These are phyloP conservation scores for Xenopus tropicalis DNA, from an alignment of 2,113 vertebrate species.

Conservation along the genomic window DNA sequence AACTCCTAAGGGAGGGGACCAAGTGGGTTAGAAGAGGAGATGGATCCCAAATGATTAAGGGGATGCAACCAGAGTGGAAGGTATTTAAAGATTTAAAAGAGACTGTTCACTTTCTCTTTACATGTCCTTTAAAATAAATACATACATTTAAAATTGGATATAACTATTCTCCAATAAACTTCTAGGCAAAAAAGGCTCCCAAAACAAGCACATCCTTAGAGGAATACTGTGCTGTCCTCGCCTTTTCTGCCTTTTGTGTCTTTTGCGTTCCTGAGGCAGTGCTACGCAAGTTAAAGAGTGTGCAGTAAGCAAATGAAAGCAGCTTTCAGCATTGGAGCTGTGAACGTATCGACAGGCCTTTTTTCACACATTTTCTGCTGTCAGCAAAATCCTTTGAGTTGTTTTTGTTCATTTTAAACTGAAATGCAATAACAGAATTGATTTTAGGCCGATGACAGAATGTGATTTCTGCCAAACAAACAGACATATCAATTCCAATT, in stretches of 20 bases:
- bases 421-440: conserved; percentile 32
- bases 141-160: no score
- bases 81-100: no score
- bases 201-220: no score
- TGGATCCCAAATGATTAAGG: no score
- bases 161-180: no score
- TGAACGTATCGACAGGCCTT: conserved; percentile 33
- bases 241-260: conserved; percentile 12
- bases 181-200: no score
- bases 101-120: no score
- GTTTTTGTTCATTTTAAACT: conserved; percentile 43
- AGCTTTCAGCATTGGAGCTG: conserved; percentile 20
- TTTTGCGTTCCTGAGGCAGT: conserved; percentile 1
- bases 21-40: no score
- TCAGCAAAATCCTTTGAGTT: conserved; percentile 35
- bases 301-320: conserved; percentile 19
- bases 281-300: conserved; percentile 10
- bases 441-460: conserved; percentile 40
- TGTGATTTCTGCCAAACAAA: conserved; percentile 37
- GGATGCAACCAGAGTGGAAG: no score
- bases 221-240: no score
- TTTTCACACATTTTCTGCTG: conserved; percentile 43
- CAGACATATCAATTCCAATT: conserved; percentile 37
- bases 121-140: no score
- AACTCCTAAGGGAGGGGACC: no score